Evolutionary conservation across 1,140 invertebrate species (phyloP).

Genomic region (Andricus grossulariae): DNA sequence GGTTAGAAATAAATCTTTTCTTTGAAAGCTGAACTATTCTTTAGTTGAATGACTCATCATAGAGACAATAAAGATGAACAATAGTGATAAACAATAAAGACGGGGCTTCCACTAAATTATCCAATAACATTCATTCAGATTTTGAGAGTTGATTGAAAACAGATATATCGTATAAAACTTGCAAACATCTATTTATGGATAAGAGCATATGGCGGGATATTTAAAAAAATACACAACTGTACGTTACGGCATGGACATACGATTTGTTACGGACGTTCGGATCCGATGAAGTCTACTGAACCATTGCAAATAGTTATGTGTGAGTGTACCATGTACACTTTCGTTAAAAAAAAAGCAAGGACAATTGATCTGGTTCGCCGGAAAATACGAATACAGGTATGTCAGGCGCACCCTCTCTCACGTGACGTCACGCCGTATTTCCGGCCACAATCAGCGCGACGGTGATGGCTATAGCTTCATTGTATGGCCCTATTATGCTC

Average conservation of each 20-base stretch:
- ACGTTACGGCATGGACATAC: background rate
- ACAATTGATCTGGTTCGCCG: conserved; percentile 52
- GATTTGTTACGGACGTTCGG: conserved; percentile 48
- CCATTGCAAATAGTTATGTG: conserved; percentile 44
- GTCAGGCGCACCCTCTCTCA: conserved; percentile 52
- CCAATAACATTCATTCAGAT: background rate
- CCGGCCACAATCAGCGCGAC: conserved; percentile 40
- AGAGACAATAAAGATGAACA: too few relatives aligned
- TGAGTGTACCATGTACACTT: conserved; percentile 43
- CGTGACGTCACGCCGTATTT: conserved; percentile 54
- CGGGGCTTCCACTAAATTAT: too few relatives aligned
- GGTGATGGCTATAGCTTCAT: background rate
- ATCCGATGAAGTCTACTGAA: conserved; percentile 40
- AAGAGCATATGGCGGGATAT: conserved; percentile 31
- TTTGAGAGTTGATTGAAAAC: background rate
- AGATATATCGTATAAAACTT: background rate
- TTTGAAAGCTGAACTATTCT: too few relatives aligned
- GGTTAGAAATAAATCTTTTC: too few relatives aligned
- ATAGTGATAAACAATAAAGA: too few relatives aligned
- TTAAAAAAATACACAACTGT: background rate
- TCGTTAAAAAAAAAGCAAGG: conserved; percentile 45
- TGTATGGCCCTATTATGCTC: conserved; percentile 18
- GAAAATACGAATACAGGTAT: conserved; percentile 49
- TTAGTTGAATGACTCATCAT: too few relatives aligned
- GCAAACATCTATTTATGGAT: conserved; percentile 21